These are phyloP conservation scores for Chromoteleia sp. DNA, from an alignment of 2,888 invertebrate genomes.

Conservation along the genomic window DNA sequence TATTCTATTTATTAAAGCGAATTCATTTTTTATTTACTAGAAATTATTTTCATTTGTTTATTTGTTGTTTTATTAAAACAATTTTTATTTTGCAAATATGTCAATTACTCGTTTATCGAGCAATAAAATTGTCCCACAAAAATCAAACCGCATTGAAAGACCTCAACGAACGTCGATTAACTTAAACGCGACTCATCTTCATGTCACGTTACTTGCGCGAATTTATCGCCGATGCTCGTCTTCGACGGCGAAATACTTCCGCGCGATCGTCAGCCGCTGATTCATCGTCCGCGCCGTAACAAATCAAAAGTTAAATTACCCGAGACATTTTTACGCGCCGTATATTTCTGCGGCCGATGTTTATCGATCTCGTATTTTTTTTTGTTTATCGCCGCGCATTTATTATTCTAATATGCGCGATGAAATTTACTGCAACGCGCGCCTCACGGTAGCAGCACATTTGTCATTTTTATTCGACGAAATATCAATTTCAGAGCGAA, in stretches of 20 bases:
- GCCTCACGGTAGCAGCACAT: neutral
- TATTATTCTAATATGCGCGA: conserved; percentile 10
- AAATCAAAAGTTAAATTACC: conserved; percentile 14
- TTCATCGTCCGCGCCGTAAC: neutral
- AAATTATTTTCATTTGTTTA: too few species aligned
- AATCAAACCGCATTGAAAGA: conserved; percentile 12
- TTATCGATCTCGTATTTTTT: conserved; percentile 1
- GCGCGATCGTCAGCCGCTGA: conserved; percentile 29
- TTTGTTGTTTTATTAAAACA: too few species aligned
- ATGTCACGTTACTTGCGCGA: conserved; percentile 21
- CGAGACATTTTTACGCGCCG: conserved; percentile 16
- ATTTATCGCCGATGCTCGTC: conserved; percentile 30
- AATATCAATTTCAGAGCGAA: conserved; percentile 20
- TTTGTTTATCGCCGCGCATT: conserved; percentile 15
- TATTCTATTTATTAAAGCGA: too few species aligned
- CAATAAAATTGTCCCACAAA: conserved; percentile 5
- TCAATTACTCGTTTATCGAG: conserved; percentile 6
- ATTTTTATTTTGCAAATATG: too few species aligned
- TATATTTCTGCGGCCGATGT: conserved; percentile 1
- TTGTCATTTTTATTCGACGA: conserved; percentile 33
- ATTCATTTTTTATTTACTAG: too few species aligned
- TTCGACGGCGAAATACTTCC: conserved; percentile 37
- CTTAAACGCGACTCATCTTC: conserved; percentile 22
- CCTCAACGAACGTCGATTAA: conserved; percentile 29
- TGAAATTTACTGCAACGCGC: neutral